Evolutionary conservation across 2,797 vertebrate genomes (phyloP), one percentile per base, ranked within the genome.

Genomic region (Pangasius djambal): DNA sequence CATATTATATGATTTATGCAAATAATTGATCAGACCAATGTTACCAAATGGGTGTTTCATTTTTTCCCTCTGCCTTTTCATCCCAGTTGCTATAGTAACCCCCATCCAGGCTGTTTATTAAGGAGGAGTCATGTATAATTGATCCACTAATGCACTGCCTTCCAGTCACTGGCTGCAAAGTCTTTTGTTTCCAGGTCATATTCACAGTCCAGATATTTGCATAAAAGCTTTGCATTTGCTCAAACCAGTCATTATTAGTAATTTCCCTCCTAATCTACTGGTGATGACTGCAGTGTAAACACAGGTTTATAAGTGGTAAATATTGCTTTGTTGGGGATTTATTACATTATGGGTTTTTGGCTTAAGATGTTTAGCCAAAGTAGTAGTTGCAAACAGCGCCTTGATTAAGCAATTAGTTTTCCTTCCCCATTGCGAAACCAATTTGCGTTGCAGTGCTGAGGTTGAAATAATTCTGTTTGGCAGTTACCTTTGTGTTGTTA

Each of bases 121-220:
- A 93, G 96, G 96, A 97, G 95, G 96, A 97, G 94, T 97, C 97
- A 96, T 97, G 94, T 97, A 98, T 99, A 99, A 99, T 99, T 98
- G 97, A 98, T 98, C 96, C 96, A 95, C 97, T 98, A 98, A 99
- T 98, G 98, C 97, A 98, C 97, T 95, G 97, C 97, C 96, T 96
- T 96, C 97, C 97, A 97, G 96, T 97, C 96, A 97, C 96, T 95
- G 96, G 96, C 96, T 97, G 97, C 70, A 96, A 96, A 97, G 96
- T 96, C 97, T 98, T 97, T 99, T 98, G 97, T 99, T 98, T 98
- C 96, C 96, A 97, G 98, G 97, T 98, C 97, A 97, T 97, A 97
- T 97, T 98, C 97, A 97, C 92, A 96, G 96, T 96, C 96, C 95
- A 94, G 86, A 84, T 92, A 98, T 98, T 98, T 98, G 97, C 97